These are phyloP conservation scores for Pinna nobilis DNA, from an alignment of 1,140 invertebrate genomes.

Conservation along the genomic window DNA sequence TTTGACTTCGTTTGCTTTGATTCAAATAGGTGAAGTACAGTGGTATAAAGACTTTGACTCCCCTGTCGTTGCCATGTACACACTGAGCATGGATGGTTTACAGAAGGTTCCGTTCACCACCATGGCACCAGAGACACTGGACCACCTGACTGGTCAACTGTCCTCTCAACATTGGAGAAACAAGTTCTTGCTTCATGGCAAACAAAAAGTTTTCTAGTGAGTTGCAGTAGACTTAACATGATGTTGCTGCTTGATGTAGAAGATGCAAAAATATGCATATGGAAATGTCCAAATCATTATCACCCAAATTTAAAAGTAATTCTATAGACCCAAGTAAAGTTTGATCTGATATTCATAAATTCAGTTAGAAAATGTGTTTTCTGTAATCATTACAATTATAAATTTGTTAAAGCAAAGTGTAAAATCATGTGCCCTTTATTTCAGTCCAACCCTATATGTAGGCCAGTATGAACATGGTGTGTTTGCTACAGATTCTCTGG, in stretches of 20 bases:
- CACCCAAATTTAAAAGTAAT: too few relatives aligned
- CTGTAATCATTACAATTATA: too few relatives aligned
- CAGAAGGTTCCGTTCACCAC: slow-evolving; percentile 92
- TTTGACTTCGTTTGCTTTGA: too few relatives aligned
- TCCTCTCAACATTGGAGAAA: slow-evolving; percentile 64
- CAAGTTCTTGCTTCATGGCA: slow-evolving; percentile 64
- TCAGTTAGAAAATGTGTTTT: too few relatives aligned
- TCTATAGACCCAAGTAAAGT: too few relatives aligned
- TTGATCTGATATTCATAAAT: too few relatives aligned
- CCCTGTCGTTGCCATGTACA: slow-evolving; percentile 93
- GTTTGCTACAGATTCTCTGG: slow-evolving; percentile 93
- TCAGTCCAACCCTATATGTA: slow-evolving; percentile 93
- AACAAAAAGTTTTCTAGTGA: slow-evolving; percentile 70
- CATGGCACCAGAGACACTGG: slow-evolving; percentile 88
- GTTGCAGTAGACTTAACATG: slow-evolving; percentile 19
- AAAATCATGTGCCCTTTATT: slow-evolving; percentile 61
- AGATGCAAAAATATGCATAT: too few relatives aligned
- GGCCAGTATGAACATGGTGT: slow-evolving; percentile 91
- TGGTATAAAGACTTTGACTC: slow-evolving; percentile 92
- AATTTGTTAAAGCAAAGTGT: too few relatives aligned
- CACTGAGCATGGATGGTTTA: slow-evolving; percentile 84
- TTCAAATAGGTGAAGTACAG: slow-evolving; percentile 81
- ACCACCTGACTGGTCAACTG: slow-evolving; percentile 79
- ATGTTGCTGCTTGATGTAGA: background rate
- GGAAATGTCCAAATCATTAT: too few relatives aligned